Base-by-base conservation (phyloP, 2,113 vertebrate species). In the Lampris megalopsis region DNA sequence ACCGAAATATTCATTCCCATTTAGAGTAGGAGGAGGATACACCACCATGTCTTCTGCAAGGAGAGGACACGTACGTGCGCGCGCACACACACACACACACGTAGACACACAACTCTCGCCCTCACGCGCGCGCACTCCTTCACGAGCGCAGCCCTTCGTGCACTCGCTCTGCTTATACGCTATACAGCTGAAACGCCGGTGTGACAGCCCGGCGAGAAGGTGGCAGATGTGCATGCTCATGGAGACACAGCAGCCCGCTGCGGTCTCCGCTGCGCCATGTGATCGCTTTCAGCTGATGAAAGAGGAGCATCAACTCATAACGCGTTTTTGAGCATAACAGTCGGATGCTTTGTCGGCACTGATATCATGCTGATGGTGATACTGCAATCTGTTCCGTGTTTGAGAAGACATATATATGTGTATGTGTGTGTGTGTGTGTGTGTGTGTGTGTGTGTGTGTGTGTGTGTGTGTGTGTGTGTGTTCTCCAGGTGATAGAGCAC, bases 361-460 rank as follows among this genome's bases (percentile, higher is more conserved):
- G 86, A 89, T 90, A 78, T 77, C 66, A 72, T 10, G 72, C 81
- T 87, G 81, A 90, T 90, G 85, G 88, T 77, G 85, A 89, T 77
- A 71, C 83, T 63, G 48, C 83, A 85, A 88, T 90, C 76, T 64
- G 76, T 73, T 85, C 79, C 11, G 59, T 59, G 77, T 78, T 77
- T 72, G 74, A 80, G 3, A 24, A 24, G 24, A 24, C 24, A 24
- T 24, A 24, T 24, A 24, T 24, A 0, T 24, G 24, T 24, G 24
- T 24, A 0, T 24, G 24, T 24, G 24, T 24, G 24, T 24, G 24
- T 24, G 24, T 24, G 24, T 24, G 24, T 24, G 24, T 24, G 24
- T 24, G 24, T 24, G 24, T 24, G 24, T 24, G 24, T 24, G 24
- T 24, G 24, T 24, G 24, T 24, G 24, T 24, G 24, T 24, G 24